Evolutionary conservation across 64 coral and sea anemone genomes (phyloP).

Genomic region (Hydrozoanthus tunicans): DNA sequence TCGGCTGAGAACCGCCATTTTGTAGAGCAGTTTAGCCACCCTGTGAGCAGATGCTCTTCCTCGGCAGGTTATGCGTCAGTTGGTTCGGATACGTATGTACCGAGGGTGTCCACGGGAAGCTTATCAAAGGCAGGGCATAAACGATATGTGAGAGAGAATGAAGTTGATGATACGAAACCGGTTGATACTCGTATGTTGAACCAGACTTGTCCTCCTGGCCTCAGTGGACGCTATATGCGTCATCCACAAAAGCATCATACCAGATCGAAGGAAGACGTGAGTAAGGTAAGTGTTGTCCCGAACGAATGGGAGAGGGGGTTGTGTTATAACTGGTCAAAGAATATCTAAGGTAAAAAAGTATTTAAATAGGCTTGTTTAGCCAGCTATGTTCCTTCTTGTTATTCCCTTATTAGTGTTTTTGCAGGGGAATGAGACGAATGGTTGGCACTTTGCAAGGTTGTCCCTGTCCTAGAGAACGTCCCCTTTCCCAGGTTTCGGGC

Average conservation of each 20-base stretch:
- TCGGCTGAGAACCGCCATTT: not conserved
- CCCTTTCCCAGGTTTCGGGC: too few species aligned
- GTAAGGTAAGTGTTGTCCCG: not conserved
- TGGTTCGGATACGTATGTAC: not conserved
- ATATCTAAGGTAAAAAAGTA: too few species aligned
- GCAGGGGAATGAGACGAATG: too few species aligned
- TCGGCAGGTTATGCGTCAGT: constrained; percentile 33
- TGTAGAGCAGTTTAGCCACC: not conserved
- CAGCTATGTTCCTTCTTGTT: too few species aligned
- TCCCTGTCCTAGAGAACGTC: too few species aligned
- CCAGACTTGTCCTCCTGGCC: constrained; percentile 23
- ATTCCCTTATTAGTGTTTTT: too few species aligned
- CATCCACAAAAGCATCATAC: not conserved
- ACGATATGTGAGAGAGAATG: not conserved
- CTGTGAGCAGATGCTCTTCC: constrained; percentile 39
- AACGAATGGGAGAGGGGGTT: too few species aligned
- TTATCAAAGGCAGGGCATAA: not conserved
- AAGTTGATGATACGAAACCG: constrained; percentile 42
- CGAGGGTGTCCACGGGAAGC: not conserved
- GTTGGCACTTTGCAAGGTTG: too few species aligned
- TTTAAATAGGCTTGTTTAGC: too few species aligned
- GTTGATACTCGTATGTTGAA: not conserved
- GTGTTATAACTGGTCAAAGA: too few species aligned
- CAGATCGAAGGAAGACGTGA: not conserved
- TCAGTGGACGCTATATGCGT: constrained; percentile 22